These are phyloP conservation scores for Rhynchonema sp. DNA, from an alignment of 2,888 invertebrate genomes.

Conservation along the genomic window DNA sequence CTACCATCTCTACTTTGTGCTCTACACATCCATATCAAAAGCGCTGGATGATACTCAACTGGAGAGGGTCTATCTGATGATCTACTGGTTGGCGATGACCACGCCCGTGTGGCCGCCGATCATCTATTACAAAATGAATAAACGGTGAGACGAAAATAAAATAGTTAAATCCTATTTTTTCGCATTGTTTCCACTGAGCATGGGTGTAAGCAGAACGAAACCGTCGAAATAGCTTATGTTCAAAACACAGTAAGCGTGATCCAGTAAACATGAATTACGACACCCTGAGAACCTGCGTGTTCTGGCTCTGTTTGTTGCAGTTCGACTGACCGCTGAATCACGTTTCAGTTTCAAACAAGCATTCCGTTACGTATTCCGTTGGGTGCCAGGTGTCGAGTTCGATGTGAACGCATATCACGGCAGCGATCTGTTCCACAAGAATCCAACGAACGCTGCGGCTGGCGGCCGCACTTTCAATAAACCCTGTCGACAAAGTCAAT, in stretches of 20 bases:
- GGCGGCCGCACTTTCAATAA: too few relatives aligned
- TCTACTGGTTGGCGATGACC: slow-evolving; percentile 36
- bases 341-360: slow-evolving; percentile 45
- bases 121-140: slow-evolving; percentile 41
- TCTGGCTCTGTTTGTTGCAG: background rate
- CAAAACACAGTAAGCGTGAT: too few relatives aligned
- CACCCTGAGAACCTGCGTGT: too few relatives aligned
- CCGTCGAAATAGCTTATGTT: background rate
- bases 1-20: slow-evolving; percentile 28
- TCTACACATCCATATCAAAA: background rate
- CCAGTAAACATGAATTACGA: too few relatives aligned
- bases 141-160: slow-evolving; percentile 10
- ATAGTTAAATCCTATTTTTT: background rate
- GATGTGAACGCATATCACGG: background rate
- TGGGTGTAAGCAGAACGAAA: too few relatives aligned
- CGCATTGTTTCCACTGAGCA: too few relatives aligned
- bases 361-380: slow-evolving; percentile 24
- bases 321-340: too few relatives aligned
- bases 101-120: slow-evolving; percentile 35
- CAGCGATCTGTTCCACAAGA: background rate
- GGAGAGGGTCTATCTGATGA: slow-evolving; percentile 24
- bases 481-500: too few relatives aligned
- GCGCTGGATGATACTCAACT: background rate
- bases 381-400: slow-evolving; percentile 4
- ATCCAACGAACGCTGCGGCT: too few relatives aligned